A percentile compares a stretch with the other conserved stretches of the same genome.
These are phyloP conservation scores for Pseudomugil gertrudae DNA, from an alignment of 2,797 vertebrate species.

Conservation along the genomic window DNA sequence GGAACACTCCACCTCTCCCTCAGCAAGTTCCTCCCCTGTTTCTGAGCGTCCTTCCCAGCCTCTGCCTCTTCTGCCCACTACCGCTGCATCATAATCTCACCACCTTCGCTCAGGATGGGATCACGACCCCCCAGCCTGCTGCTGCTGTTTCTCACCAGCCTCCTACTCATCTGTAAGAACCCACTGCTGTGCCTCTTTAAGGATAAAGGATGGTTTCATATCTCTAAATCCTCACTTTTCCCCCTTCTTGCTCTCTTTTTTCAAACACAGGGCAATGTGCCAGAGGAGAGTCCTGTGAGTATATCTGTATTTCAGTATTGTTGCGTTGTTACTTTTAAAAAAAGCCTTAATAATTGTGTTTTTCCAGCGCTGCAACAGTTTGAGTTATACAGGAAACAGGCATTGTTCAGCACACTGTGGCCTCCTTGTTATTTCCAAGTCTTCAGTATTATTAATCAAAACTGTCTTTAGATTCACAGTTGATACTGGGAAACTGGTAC, in stretches of 20 bases:
- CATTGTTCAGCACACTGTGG: constrained; percentile 20
- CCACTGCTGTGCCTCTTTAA: constrained; percentile 5
- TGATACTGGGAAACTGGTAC: constrained; percentile 20
- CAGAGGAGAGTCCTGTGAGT: constrained; percentile 67
- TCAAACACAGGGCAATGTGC: constrained; percentile 49
- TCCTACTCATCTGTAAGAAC: constrained; percentile 67
- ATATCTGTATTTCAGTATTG: constrained; percentile 11
- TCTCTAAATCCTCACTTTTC: constrained; percentile 32
- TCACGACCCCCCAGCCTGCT: constrained; percentile 47
- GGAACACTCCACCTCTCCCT: constrained; percentile 61
- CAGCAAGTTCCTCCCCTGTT: constrained; percentile 44
- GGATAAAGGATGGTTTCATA: constrained; percentile 12
- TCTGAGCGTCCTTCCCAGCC: constrained; percentile 30
- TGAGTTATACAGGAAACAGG: constrained; percentile 28
- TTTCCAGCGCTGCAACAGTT: constrained; percentile 23
- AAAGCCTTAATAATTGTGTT: constrained; percentile 20
- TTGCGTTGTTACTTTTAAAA: not conserved
- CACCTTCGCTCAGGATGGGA: constrained; percentile 62
- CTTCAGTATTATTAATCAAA: constrained; percentile 22
- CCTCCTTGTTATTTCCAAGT: constrained; percentile 27
- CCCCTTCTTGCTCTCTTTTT: constrained; percentile 9
- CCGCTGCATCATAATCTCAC: constrained; percentile 15
- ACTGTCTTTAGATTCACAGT: constrained; percentile 36
- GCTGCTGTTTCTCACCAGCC: constrained; percentile 50
- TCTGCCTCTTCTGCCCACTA: constrained; percentile 14